These are phyloP conservation scores for Nomada lathburiana DNA, from an alignment of 2,888 invertebrate species.

Conservation along the genomic window DNA sequence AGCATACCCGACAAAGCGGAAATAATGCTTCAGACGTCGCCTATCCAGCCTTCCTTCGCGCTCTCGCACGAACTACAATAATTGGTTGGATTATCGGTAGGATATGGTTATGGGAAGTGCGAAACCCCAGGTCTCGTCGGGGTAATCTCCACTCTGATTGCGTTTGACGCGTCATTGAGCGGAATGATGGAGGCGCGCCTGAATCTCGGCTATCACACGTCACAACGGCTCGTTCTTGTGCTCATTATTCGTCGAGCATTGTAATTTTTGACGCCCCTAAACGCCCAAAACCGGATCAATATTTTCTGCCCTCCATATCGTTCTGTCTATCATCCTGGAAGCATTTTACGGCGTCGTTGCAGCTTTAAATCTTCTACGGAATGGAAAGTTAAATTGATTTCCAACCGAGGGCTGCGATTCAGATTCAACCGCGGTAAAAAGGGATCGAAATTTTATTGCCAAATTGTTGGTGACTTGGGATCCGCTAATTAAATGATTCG, in stretches of 20 bases:
- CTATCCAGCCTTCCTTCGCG: constrained; percentile 57
- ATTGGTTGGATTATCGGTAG: constrained; percentile 79
- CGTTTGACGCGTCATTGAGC: constrained; percentile 81
- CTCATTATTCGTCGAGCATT: constrained; percentile 60
- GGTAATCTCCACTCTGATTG: constrained; percentile 80
- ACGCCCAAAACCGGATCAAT: constrained; percentile 17
- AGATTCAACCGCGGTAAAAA: too few species aligned
- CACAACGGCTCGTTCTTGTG: constrained; percentile 58
- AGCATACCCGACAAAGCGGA: constrained; percentile 66
- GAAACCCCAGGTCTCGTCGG: constrained; percentile 73
- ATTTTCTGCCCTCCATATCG: background rate
- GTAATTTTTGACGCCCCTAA: constrained; percentile 60
- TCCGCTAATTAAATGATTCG: background rate
- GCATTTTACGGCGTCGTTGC: background rate
- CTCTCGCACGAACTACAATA: constrained; percentile 74
- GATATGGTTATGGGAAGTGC: constrained; percentile 79
- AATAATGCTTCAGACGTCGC: constrained; percentile 69
- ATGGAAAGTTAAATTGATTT: background rate
- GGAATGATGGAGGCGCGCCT: constrained; percentile 78
- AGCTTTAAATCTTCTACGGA: background rate
- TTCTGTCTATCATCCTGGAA: too few species aligned
- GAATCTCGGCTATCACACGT: constrained; percentile 59
- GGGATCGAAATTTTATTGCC: too few species aligned
- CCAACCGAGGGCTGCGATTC: background rate
- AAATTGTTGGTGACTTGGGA: too few species aligned